Percentiles rank a stretch among this genome's conserved stretches.
Evolutionary conservation across 2,113 vertebrate genomes (phyloP).

Genomic region (Ameiurus melas): DNA sequence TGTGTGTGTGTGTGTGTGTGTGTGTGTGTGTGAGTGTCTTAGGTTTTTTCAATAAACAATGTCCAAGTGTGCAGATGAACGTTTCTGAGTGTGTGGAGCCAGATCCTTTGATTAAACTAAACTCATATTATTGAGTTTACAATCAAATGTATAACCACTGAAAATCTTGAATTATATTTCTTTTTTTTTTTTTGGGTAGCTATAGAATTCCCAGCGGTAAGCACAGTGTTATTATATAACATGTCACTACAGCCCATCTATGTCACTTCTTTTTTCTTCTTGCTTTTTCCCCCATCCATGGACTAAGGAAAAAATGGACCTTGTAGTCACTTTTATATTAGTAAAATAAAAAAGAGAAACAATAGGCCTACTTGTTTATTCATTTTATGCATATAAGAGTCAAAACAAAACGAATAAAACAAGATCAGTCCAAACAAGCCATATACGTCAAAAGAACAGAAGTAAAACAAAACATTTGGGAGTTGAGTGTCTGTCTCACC

Average conservation of each 20-base stretch:
- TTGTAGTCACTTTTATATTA: not conserved
- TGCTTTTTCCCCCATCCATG: not conserved
- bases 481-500: too few species aligned
- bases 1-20: too few species aligned
- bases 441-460: too few species aligned
- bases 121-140: too few species aligned
- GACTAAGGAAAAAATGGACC: not conserved
- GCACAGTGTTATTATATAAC: not conserved
- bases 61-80: not conserved
- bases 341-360: not conserved
- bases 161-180: not conserved
- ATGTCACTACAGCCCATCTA: not conserved
- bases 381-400: too few species aligned
- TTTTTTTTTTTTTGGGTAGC: too few species aligned
- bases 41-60: not conserved
- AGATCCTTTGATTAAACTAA: too few species aligned
- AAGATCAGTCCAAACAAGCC: too few species aligned
- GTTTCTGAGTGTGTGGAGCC: not conserved
- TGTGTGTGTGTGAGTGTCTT: not conserved
- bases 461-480: too few species aligned
- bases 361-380: too few species aligned
- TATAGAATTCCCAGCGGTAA: not conserved
- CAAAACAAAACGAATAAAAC: too few species aligned
- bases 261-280: not conserved
- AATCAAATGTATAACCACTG: too few species aligned